These are phyloP conservation scores for Sebastiscus tertius DNA, from an alignment of 2,797 vertebrate species.

Conservation along the genomic window DNA sequence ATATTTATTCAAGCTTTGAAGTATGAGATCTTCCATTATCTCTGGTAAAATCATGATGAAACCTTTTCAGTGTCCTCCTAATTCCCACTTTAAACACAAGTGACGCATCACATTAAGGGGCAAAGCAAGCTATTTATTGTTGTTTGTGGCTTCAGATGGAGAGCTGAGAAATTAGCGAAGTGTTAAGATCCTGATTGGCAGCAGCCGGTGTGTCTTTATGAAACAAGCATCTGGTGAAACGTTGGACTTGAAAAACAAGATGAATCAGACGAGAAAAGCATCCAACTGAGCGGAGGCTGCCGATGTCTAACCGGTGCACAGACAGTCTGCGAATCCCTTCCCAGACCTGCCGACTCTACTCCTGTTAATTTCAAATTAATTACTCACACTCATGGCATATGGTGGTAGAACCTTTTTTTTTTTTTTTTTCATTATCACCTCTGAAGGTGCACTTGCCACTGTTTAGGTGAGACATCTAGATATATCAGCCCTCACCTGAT, in stretches of 20 bases:
- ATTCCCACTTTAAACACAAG: background rate
- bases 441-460: constrained; percentile 30
- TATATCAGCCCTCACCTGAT: constrained; percentile 24
- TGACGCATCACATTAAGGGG: constrained; percentile 1
- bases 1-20: background rate
- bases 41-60: background rate
- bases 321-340: constrained; percentile 11
- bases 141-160: constrained; percentile 5
- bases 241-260: constrained; percentile 63
- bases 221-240: constrained; percentile 68
- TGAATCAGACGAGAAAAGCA: constrained; percentile 64
- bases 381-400: constrained; percentile 47
- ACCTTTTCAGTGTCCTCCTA: background rate
- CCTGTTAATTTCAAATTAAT: constrained; percentile 67
- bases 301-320: constrained; percentile 28
- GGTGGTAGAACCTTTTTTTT: constrained; percentile 31
- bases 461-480: constrained; percentile 42
- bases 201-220: constrained; percentile 49
- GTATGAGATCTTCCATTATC: constrained; percentile 11
- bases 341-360: constrained; percentile 1
- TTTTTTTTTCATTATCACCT: constrained; percentile 51
- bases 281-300: constrained; percentile 55
- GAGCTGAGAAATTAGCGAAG: constrained; percentile 12
- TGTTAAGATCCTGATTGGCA: constrained; percentile 54
- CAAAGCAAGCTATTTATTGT: background rate